Evolutionary conservation across 2,113 vertebrate species (phyloP), one percentile per base, ranked within the genome.

Genomic region (Microtus pennsylvanicus): DNA sequence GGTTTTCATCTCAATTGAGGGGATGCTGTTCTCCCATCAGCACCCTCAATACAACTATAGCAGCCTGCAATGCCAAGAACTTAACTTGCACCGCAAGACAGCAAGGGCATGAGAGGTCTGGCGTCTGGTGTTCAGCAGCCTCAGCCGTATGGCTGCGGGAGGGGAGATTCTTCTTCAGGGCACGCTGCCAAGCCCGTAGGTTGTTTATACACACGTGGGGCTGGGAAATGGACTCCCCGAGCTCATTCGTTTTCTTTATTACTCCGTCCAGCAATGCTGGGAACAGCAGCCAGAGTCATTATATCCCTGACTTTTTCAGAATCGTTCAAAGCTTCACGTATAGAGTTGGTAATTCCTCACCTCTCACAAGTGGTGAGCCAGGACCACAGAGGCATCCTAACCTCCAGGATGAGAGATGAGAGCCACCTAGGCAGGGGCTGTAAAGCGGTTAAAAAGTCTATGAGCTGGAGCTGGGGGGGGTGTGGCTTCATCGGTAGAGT

Each of bases 211-310:
- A 65, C 85, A 74, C 13, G 17, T 38, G 69, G 86, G 63, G 69
- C 69, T 88, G 86, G 86, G 86, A 72, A 70, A 87, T 69, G 65
- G 85, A 70, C 65, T 87, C 65, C 65, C 85, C n/a, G 65, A 87
- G 85, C 83, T 86, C 83, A 86, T 88, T 55, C 69, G n/a, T 88
- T 88, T 52, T 52, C 86, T 88, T 88, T 88, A 72, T 74, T 88
- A 38, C 86, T 74, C 35, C 4, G 47, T 55, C 86, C 69, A 88
- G 86, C 86, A 38, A 74, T 74, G 86, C 86, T 74, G 55, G 86
- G 22, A 88, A 50, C 86, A 88, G 67, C 86, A 88, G 69, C 67
- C 86, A 52, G 35, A 72, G 69, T 88, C 86, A 74, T 74, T 74
- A 88, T 88, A 74, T 55, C 50, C 33, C 86, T 88, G 26, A 55